Percentiles rank a stretch among this genome's conserved stretches.
Evolutionary conservation across 37 sponge, comb jelly and placozoan species (phyloP).

Genomic region (Corticium candelabrum): DNA sequence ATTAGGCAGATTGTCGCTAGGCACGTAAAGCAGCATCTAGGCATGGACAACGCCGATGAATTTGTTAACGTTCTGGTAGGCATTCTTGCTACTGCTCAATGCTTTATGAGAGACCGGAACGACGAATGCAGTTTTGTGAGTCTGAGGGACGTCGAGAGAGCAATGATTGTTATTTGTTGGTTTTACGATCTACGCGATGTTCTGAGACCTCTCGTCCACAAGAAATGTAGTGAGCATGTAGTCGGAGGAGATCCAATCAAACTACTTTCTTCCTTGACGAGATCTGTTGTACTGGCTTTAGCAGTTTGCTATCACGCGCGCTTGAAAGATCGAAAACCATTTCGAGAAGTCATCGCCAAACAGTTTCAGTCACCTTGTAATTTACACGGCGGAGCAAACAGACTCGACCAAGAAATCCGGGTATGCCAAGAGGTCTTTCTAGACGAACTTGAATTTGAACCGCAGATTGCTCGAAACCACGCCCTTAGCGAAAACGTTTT

Average conservation of each 20-base stretch:
- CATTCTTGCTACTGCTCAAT: neutral
- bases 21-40: neutral
- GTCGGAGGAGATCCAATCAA: neutral
- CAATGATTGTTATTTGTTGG: constrained; percentile 67
- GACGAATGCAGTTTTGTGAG: constrained; percentile 84
- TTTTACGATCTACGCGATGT: constrained; percentile 8
- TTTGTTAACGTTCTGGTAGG: neutral
- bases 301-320: constrained; percentile 62
- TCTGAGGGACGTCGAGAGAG: constrained; percentile 66
- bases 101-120: constrained; percentile 10
- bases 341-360: constrained; percentile 26
- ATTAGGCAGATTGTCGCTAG: neutral
- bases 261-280: neutral
- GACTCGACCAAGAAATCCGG: constrained; percentile 41
- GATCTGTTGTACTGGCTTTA: constrained; percentile 7
- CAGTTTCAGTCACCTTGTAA: constrained; percentile 25
- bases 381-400: constrained; percentile 29
- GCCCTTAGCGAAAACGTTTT: constrained; percentile 37
- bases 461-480: constrained; percentile 26
- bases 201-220: neutral
- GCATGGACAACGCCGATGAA: neutral
- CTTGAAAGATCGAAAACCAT: constrained; percentile 50
- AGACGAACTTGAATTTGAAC: constrained; percentile 9
- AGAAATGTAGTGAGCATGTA: neutral
- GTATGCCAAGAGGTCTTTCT: constrained; percentile 16